A percentile compares a stretch with the other conserved stretches of the same genome.
Evolutionary conservation across 2,797 vertebrate species (phyloP).

Genomic region (Macropus fuliginosus): DNA sequence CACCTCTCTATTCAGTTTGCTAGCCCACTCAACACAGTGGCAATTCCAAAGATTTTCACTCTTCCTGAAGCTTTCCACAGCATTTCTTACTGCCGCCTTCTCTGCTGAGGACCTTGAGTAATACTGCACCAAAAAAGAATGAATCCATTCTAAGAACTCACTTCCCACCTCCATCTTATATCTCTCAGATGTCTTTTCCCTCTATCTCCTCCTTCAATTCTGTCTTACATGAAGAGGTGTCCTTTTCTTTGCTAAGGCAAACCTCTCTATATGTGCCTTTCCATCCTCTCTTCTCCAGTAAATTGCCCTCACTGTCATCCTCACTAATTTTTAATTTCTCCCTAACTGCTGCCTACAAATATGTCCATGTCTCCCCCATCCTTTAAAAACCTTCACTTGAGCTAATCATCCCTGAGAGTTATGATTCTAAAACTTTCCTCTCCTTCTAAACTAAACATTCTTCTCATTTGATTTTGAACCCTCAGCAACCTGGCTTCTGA

Average conservation of each 20-base stretch:
- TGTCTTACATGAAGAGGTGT: background rate
- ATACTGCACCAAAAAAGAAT: background rate
- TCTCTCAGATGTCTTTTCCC: background rate
- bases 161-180: background rate
- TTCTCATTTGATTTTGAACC: background rate
- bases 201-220: background rate
- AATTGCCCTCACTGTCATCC: background rate
- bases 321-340: background rate
- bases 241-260: background rate
- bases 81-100: background rate
- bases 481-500: background rate
- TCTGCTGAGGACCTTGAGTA: background rate
- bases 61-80: background rate
- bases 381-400: background rate
- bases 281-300: background rate
- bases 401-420: background rate
- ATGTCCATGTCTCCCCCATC: background rate
- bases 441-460: background rate
- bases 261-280: background rate
- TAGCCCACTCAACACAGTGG: background rate
- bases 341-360: background rate
- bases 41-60: background rate
- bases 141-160: background rate
- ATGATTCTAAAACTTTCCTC: background rate
- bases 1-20: background rate